Evolutionary conservation across 2,888 invertebrate genomes (phyloP).

Genomic region (Aporophyla nigra): DNA sequence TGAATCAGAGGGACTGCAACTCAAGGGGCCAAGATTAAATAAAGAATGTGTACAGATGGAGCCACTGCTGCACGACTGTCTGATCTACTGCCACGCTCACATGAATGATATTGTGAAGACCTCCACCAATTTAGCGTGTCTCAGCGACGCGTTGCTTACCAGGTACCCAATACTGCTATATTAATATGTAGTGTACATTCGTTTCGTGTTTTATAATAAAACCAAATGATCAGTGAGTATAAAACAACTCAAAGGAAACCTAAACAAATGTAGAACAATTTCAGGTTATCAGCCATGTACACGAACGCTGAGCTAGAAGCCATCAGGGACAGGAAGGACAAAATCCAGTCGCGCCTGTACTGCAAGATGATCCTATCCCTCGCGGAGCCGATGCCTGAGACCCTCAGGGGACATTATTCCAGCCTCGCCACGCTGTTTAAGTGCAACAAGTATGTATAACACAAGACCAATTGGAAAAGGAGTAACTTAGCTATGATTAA

Average conservation of each 20-base stretch:
- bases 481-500: not conserved
- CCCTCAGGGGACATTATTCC: constrained; percentile 95
- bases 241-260: no score
- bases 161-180: constrained; percentile 77
- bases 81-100: constrained; percentile 96
- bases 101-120: constrained; percentile 96
- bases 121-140: constrained; percentile 96
- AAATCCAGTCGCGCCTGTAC: constrained; percentile 96
- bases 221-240: no score
- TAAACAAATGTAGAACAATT: not conserved
- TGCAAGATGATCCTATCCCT: constrained; percentile 95
- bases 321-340: constrained; percentile 96
- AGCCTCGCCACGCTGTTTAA: constrained; percentile 95
- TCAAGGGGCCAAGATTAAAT: not conserved
- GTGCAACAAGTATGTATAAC: constrained; percentile 90
- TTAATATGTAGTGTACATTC: no score
- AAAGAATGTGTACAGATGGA: constrained; percentile 93
- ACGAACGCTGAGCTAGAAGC: constrained; percentile 96
- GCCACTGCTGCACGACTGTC: constrained; percentile 95
- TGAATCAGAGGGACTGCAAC: not conserved
- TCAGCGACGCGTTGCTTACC: constrained; percentile 94
- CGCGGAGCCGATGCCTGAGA: constrained; percentile 94
- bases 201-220: no score
- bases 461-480: not conserved
- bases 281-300: constrained; percentile 96